A percentile compares a stretch with the other conserved stretches of the same genome.
phyloP scores from a whole-genome alignment of 2,888 invertebrate genomes.

The Andrena praecox region DNA sequence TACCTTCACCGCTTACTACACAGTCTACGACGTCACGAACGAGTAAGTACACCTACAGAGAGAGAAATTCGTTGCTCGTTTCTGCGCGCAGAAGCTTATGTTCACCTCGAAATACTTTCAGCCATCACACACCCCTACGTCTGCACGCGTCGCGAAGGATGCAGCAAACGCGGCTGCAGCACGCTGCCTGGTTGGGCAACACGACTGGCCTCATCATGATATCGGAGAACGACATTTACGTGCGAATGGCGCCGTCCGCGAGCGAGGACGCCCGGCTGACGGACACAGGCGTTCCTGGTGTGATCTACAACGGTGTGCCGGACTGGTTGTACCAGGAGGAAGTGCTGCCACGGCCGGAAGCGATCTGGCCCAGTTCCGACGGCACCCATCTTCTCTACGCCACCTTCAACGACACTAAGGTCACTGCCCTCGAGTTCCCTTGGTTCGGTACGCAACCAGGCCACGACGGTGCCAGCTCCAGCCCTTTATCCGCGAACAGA shows the following conservation, averaged over 20 bases:
- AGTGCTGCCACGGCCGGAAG: slow-evolving; percentile 92
- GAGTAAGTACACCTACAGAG: slow-evolving; percentile 89
- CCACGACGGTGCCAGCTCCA: slow-evolving; percentile 84
- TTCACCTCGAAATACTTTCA: slow-evolving; percentile 78
- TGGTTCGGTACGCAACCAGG: slow-evolving; percentile 89
- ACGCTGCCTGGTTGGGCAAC: slow-evolving; percentile 93
- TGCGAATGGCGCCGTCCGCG: slow-evolving; percentile 90
- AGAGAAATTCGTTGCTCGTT: too few relatives aligned
- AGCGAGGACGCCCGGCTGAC: slow-evolving; percentile 90
- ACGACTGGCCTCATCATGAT: slow-evolving; percentile 92
- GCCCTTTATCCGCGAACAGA: slow-evolving; percentile 85
- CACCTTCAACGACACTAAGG: slow-evolving; percentile 91
- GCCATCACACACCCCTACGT: slow-evolving; percentile 94
- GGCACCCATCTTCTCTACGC: slow-evolving; percentile 94
- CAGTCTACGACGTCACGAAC: slow-evolving; percentile 95
- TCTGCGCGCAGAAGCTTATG: background rate
- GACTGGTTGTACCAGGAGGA: slow-evolving; percentile 99
- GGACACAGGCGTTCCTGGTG: slow-evolving; percentile 91
- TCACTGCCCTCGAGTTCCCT: slow-evolving; percentile 87
- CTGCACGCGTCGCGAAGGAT: slow-evolving; percentile 91
- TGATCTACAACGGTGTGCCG: slow-evolving; percentile 96
- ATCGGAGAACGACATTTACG: slow-evolving; percentile 95
- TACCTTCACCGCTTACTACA: slow-evolving; percentile 95
- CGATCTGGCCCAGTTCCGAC: slow-evolving; percentile 93
- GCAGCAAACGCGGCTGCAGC: slow-evolving; percentile 91